These are phyloP conservation scores for Triplophysa dalaica DNA, from an alignment of 2,113 vertebrate genomes.

Conservation along the genomic window DNA sequence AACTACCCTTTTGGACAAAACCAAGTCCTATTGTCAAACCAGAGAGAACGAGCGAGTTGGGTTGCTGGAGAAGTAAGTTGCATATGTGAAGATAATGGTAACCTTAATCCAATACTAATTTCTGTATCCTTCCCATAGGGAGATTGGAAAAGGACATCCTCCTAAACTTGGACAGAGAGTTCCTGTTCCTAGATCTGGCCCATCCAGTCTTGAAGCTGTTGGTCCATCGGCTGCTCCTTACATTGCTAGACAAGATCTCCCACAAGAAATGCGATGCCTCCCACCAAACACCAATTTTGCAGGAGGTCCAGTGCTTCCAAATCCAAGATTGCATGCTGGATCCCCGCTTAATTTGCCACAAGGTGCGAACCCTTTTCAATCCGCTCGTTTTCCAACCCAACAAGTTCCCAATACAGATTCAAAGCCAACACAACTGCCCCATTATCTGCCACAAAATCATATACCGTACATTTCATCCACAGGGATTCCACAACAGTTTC, in stretches of 20 bases:
- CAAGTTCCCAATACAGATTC: conserved; percentile 9
- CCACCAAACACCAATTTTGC: conserved; percentile 13
- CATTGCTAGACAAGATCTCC: not conserved
- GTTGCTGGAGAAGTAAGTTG: conserved; percentile 72
- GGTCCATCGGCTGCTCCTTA: conserved; percentile 14
- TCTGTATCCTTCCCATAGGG: conserved; percentile 65
- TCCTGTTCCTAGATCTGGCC: conserved; percentile 12
- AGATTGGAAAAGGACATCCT: conserved; percentile 71
- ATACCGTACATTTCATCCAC: conserved; percentile 13
- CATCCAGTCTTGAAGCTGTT: conserved; percentile 31
- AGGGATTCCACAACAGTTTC: conserved; percentile 30
- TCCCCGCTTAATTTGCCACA: conserved; percentile 32
- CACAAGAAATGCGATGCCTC: conserved; percentile 28
- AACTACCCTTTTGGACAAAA: conserved; percentile 72
- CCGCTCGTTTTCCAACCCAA: conserved; percentile 28
- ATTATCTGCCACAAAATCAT: conserved; percentile 12
- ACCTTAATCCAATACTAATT: not conserved
- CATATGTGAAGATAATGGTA: no score
- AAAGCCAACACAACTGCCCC: conserved; percentile 15
- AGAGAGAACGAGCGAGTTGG: conserved; percentile 66
- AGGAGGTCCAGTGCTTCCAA: conserved; percentile 18
- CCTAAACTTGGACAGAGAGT: conserved; percentile 62
- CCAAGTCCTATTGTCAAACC: conserved; percentile 60
- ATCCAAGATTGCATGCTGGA: not conserved
- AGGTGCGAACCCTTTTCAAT: conserved; percentile 3